A percentile compares a stretch with the other conserved stretches of the same genome.
Evolutionary conservation across 2,797 vertebrate genomes (phyloP).

Genomic region (Anas capensis): DNA sequence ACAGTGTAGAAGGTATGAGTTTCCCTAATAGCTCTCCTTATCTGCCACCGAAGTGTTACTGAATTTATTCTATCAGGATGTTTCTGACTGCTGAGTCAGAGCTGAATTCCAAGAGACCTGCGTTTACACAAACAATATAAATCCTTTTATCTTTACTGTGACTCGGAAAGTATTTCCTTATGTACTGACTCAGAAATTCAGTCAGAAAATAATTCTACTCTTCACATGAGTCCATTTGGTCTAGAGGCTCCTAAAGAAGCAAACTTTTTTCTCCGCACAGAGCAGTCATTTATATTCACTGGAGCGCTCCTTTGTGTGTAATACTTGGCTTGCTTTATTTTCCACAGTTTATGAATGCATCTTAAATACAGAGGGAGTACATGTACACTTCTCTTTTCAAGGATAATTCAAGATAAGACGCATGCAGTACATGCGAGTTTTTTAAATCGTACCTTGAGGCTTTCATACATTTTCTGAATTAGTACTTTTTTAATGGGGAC

Average conservation of each 20-base stretch:
- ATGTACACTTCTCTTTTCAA: neutral
- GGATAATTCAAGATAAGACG: neutral
- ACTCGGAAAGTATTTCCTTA: neutral
- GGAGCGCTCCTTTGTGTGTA: neutral
- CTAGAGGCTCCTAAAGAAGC: neutral
- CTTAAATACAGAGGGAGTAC: neutral
- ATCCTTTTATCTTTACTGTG: neutral
- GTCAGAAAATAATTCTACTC: neutral
- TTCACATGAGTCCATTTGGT: neutral
- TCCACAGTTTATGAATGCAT: neutral
- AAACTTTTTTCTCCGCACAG: neutral
- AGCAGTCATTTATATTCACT: neutral
- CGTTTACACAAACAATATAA: neutral
- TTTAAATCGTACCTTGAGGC: neutral
- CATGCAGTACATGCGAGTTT: neutral
- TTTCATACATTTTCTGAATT: neutral
- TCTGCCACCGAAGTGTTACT: neutral
- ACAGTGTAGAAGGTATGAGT: neutral
- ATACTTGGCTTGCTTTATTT: slow-evolving; percentile 20
- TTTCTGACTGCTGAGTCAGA: neutral
- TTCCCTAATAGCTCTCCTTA: neutral
- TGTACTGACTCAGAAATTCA: neutral
- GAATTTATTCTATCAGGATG: neutral
- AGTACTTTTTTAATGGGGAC: neutral
- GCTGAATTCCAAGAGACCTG: neutral